Conservation (phyloP, 1,140 invertebrate species). For the Odontomachus brunneus region DNA sequence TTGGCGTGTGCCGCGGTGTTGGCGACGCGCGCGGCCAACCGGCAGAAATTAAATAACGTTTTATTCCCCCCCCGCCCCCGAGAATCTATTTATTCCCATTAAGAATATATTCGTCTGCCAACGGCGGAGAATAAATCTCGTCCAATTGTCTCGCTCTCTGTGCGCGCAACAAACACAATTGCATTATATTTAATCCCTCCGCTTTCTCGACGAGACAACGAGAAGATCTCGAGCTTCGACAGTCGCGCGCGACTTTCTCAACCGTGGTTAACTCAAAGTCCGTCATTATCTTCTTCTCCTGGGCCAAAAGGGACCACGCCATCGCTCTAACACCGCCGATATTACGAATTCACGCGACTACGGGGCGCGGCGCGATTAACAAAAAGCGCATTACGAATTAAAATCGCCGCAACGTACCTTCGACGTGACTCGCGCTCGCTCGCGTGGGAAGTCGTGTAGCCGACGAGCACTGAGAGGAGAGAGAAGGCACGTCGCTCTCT, state of each 20-base stretch:
- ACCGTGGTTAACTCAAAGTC: no score
- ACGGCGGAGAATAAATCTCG: no score
- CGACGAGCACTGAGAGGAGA: not conserved
- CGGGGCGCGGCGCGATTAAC: not conserved
- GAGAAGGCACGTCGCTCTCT: no score
- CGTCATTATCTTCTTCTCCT: no score
- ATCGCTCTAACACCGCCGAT: slow-evolving; percentile 3
- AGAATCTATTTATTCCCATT: no score
- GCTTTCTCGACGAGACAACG: no score
- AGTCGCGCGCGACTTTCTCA: not conserved
- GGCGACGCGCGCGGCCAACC: not conserved
- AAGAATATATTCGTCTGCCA: no score
- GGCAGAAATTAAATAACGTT: not conserved
- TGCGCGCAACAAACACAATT: not conserved
- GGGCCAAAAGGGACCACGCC: not conserved
- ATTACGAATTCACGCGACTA: slow-evolving; percentile 20
- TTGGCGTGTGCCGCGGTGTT: not conserved
- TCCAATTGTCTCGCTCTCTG: no score
- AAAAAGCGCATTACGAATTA: slow-evolving; percentile 58
- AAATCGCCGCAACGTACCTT: slow-evolving; percentile 21
- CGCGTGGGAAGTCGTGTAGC: no score
- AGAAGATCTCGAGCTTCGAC: no score
- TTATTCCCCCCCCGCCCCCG: not conserved
- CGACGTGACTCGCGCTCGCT: no score
- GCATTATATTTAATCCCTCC: slow-evolving; percentile 2